Evolutionary conservation across 2,888 invertebrate species (phyloP).

Genomic region (Lacanobia oleracea): DNA sequence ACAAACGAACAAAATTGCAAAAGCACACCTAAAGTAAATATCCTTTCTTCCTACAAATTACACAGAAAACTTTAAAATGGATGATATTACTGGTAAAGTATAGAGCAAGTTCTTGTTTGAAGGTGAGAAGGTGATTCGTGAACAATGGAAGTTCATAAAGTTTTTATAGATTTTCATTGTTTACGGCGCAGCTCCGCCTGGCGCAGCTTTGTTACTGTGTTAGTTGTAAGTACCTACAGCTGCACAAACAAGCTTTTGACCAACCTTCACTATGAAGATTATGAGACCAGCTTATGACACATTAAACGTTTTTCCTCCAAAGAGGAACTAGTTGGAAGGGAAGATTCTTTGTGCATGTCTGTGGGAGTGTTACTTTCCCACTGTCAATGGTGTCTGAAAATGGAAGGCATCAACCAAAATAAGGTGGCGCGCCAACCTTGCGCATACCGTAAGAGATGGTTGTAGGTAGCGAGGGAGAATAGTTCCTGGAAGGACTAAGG

Average conservation of each 20-base stretch:
- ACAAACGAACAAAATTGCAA: constrained; percentile 19
- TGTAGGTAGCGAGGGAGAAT: neutral
- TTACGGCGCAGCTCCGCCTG: constrained; percentile 59
- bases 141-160: constrained; percentile 69
- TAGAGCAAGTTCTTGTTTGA: constrained; percentile 40
- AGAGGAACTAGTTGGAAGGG: neutral
- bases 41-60: constrained; percentile 20
- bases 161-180: constrained; percentile 71
- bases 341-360: neutral
- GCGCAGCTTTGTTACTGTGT: constrained; percentile 63
- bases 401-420: neutral
- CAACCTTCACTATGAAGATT: constrained; percentile 18
- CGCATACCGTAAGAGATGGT: neutral
- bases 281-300: neutral
- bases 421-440: neutral
- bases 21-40: constrained; percentile 11
- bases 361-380: neutral
- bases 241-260: constrained; percentile 42
- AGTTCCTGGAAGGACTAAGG: neutral
- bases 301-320: neutral
- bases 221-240: constrained; percentile 44
- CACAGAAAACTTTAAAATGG: constrained; percentile 34
- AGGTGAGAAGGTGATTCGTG: constrained; percentile 55
- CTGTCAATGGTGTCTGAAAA: neutral
- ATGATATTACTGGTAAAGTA: constrained; percentile 29